These are phyloP conservation scores for Apoda limacodes DNA, from an alignment of 2,888 invertebrate genomes.

Conservation along the genomic window DNA sequence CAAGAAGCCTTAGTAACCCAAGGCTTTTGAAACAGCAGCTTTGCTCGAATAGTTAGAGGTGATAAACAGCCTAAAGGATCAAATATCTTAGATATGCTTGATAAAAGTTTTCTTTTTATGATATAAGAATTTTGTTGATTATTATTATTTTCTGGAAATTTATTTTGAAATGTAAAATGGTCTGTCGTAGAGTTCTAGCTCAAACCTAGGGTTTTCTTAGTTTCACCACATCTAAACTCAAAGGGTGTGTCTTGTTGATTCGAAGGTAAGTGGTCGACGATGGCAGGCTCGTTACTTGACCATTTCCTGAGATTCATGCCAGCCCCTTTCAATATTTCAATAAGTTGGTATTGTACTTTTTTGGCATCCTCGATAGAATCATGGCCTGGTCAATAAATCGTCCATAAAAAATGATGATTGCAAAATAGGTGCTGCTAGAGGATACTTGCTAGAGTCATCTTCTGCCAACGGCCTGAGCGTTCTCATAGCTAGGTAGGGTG, in stretches of 20 bases:
- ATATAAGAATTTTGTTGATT: background rate
- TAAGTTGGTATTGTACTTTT: conserved; percentile 3
- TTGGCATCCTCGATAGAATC: background rate
- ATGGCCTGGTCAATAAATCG: conserved; percentile 3
- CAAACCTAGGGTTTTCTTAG: conserved; percentile 7
- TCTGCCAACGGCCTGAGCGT: conserved; percentile 1
- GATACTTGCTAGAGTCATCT: conserved; percentile 1
- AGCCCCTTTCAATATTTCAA: conserved; percentile 3
- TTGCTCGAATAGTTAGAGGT: conserved; percentile 5
- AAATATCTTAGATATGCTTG: conserved; percentile 5
- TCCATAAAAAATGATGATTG: conserved; percentile 2
- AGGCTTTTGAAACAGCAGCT: conserved; percentile 7
- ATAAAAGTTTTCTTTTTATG: conserved; percentile 5
- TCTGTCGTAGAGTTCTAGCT: conserved; percentile 5
- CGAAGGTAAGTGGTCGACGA: too few species aligned
- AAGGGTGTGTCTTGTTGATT: too few species aligned
- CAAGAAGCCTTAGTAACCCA: conserved; percentile 3
- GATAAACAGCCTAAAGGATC: conserved; percentile 8
- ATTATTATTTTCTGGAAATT: background rate
- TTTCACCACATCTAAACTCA: conserved; percentile 5
- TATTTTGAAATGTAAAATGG: conserved; percentile 3
- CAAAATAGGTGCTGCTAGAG: background rate
- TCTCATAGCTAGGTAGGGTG: conserved; percentile 4
- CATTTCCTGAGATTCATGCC: conserved; percentile 9
- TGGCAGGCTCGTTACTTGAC: too few species aligned